phyloP scores from a whole-genome alignment of 2,797 vertebrate genomes.

The Sebastes reedi region DNA sequence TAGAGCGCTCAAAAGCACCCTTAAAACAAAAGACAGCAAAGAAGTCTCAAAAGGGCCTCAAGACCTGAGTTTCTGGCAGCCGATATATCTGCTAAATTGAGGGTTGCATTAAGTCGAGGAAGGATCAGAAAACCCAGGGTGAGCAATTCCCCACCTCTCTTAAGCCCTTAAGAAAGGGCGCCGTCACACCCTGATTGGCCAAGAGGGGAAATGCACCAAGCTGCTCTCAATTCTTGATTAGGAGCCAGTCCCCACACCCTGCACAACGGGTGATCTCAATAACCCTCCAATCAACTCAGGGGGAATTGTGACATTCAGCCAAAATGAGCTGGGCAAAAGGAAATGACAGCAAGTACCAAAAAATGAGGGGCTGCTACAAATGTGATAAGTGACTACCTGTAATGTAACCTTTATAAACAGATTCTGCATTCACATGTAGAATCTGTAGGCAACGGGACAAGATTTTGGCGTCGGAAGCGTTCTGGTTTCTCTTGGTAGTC shows the following conservation, averaged over 20 bases:
- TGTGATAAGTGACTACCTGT: not conserved
- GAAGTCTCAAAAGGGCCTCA: not conserved
- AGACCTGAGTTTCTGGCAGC: not conserved
- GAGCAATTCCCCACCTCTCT: too few species aligned
- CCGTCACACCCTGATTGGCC: not conserved
- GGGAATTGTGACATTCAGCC: not conserved
- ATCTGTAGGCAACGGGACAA: accelerated
- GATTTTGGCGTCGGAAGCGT: not conserved
- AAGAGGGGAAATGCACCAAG: not conserved
- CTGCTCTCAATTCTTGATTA: not conserved
- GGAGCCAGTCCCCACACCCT: not conserved
- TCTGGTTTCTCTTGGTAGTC: not conserved
- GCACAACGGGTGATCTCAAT: not conserved
- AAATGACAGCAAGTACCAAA: not conserved
- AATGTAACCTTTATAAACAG: not conserved
- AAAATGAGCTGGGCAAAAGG: not conserved
- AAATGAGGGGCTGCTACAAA: not conserved
- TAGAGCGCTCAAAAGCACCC: not conserved
- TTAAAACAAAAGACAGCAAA: not conserved
- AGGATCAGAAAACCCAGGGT: too few species aligned
- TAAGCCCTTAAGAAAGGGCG: not conserved
- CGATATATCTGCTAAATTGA: not conserved
- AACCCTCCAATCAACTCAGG: not conserved
- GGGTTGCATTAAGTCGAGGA: not conserved
- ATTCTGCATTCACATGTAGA: not conserved